Conservation (phyloP, 2,797 vertebrate genomes). For the Argentina silus region DNA sequence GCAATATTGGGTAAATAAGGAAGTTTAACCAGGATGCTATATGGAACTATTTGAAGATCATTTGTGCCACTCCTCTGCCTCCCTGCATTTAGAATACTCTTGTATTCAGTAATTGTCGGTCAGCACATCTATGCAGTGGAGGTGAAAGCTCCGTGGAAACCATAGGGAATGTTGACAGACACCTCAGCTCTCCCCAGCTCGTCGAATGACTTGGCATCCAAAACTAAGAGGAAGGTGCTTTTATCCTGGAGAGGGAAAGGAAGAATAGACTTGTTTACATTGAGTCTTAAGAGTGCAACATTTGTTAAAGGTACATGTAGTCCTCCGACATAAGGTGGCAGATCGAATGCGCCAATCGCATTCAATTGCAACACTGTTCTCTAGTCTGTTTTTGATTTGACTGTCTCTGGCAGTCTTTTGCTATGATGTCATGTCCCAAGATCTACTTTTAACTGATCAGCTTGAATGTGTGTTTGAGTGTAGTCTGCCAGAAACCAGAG, state of each 20-base stretch:
- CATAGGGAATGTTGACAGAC: slow-evolving; percentile 77
- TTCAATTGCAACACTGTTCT: too few species aligned
- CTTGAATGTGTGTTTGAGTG: too few species aligned
- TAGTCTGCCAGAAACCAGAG: too few species aligned
- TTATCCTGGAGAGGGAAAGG: slow-evolving; percentile 68
- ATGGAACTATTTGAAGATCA: too few species aligned
- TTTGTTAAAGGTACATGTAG: not conserved
- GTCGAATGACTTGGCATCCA: slow-evolving; percentile 81
- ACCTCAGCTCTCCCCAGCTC: slow-evolving; percentile 82
- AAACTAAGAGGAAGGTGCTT: slow-evolving; percentile 79
- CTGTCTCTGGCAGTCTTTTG: too few species aligned
- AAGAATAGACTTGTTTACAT: not conserved
- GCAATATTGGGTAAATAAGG: too few species aligned
- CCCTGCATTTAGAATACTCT: not conserved
- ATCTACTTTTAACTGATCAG: too few species aligned
- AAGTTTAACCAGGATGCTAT: too few species aligned
- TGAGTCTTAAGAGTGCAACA: not conserved
- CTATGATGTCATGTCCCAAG: too few species aligned
- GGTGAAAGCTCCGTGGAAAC: slow-evolving; percentile 80
- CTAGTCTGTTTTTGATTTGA: too few species aligned
- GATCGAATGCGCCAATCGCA: too few species aligned
- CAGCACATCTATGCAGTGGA: slow-evolving; percentile 23
- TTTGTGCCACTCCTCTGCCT: not conserved
- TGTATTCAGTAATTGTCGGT: not conserved
- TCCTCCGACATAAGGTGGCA: too few species aligned